These are phyloP conservation scores for Synergus laeviventris DNA, from an alignment of 2,888 invertebrate species.

Conservation along the genomic window DNA sequence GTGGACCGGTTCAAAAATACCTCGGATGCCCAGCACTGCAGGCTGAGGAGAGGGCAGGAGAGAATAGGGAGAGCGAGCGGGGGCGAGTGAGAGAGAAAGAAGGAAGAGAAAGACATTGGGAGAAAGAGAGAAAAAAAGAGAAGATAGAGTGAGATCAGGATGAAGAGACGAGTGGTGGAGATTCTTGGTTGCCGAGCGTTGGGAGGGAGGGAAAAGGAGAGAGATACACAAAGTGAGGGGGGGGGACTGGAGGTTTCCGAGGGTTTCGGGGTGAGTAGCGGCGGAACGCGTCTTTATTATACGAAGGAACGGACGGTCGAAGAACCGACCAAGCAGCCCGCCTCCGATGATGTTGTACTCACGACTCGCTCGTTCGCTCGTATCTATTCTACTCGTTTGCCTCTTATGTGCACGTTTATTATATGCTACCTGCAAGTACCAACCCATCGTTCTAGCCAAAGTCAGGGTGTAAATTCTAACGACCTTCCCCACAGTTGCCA, in stretches of 20 bases:
- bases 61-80: slow-evolving; percentile 49
- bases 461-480: slow-evolving; percentile 30
- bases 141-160: slow-evolving; percentile 44
- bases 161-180: slow-evolving; percentile 49
- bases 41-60: slow-evolving; percentile 56
- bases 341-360: slow-evolving; percentile 71
- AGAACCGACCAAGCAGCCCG: slow-evolving; percentile 64
- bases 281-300: slow-evolving; percentile 74
- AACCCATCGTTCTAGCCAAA: slow-evolving; percentile 41
- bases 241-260: slow-evolving; percentile 41
- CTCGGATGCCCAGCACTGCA: slow-evolving; percentile 71
- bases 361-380: slow-evolving; percentile 49
- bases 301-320: slow-evolving; percentile 65
- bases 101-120: slow-evolving; percentile 30
- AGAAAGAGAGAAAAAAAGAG: slow-evolving; percentile 25
- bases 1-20: slow-evolving; percentile 76
- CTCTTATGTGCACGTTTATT: slow-evolving; percentile 53
- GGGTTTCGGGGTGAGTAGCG: slow-evolving; percentile 51
- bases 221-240: slow-evolving; percentile 52
- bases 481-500: slow-evolving; percentile 17
- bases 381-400: slow-evolving; percentile 52
- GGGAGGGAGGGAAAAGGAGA: background rate
- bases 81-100: slow-evolving; percentile 43
- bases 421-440: slow-evolving; percentile 53
- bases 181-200: slow-evolving; percentile 15